Evolutionary conservation across 2,113 vertebrate genomes (phyloP).

Genomic region (Corythoichthys haematopterus): DNA sequence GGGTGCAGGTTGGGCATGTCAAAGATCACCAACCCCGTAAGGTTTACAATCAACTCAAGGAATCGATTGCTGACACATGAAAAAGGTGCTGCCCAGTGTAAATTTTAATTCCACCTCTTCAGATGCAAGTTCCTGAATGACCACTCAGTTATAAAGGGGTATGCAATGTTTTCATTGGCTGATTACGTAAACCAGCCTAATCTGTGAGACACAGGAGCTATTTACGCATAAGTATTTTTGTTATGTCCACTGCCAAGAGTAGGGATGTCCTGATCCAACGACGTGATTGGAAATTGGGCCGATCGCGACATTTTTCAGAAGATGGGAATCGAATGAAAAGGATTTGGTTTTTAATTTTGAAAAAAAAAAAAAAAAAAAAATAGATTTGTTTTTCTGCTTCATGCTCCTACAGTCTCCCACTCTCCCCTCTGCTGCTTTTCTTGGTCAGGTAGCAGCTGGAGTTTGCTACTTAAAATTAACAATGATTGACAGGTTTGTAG

Average conservation of each 20-base stretch:
- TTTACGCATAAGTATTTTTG: background rate
- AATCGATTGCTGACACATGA: constrained; percentile 70
- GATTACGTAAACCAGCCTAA: background rate
- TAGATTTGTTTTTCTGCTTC: no score
- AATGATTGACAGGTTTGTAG: no score
- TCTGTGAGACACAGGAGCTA: no score
- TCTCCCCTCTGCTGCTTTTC: no score
- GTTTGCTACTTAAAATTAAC: no score
- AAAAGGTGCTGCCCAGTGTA: constrained; percentile 39
- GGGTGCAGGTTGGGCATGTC: constrained; percentile 38
- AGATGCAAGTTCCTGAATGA: background rate
- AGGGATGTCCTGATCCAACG: no score
- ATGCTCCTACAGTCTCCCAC: no score
- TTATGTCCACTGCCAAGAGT: background rate
- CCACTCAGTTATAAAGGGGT: background rate
- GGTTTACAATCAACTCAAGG: constrained; percentile 56
- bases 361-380: no score
- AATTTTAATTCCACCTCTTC: constrained; percentile 32
- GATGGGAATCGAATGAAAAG: no score
- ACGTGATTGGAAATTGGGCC: background rate
- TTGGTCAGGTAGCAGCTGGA: no score
- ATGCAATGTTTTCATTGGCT: constrained; percentile 2
- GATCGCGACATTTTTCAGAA: background rate
- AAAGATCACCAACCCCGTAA: constrained; percentile 55
- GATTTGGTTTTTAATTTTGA: background rate